Conservation (phyloP, 1,140 invertebrate genomes). For the Drosophila kohkoa region DNA sequence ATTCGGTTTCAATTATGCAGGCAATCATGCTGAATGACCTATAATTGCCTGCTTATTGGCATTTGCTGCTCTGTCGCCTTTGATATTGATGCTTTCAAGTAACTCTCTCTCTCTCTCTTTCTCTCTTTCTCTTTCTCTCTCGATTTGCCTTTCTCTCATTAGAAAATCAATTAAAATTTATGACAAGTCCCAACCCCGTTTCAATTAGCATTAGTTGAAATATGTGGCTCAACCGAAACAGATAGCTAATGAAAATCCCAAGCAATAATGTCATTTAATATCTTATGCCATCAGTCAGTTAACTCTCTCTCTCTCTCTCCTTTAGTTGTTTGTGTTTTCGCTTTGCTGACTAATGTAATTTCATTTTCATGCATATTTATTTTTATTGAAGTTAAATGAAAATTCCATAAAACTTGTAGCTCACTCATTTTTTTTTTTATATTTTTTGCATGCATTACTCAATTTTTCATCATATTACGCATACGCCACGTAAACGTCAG, state of each 20-base stretch:
- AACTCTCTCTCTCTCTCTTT: not conserved
- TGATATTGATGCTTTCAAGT: slow-evolving; percentile 11
- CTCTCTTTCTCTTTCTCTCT: no score
- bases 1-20: slow-evolving; percentile 11
- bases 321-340: not conserved
- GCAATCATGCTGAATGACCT: slow-evolving; percentile 14
- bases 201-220: slow-evolving; percentile 22
- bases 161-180: slow-evolving; percentile 31
- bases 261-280: slow-evolving; percentile 15
- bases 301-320: not conserved
- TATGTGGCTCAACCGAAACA: not conserved
- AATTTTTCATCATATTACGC: slow-evolving; percentile 57
- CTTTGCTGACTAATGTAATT: slow-evolving; percentile 44
- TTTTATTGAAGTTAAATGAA: slow-evolving; percentile 52
- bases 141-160: not conserved
- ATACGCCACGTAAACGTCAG: slow-evolving; percentile 42
- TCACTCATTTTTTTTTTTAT: not conserved
- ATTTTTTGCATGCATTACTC: slow-evolving; percentile 29
- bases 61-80: slow-evolving; percentile 10
- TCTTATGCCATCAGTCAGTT: not conserved
- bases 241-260: slow-evolving; percentile 10
- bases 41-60: slow-evolving; percentile 18
- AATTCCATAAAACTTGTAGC: slow-evolving; percentile 50
- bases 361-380: slow-evolving; percentile 63
- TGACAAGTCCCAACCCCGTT: slow-evolving; percentile 4